These are phyloP conservation scores for Nansenia antarctica DNA, from an alignment of 2,113 vertebrate species.

Conservation along the genomic window DNA sequence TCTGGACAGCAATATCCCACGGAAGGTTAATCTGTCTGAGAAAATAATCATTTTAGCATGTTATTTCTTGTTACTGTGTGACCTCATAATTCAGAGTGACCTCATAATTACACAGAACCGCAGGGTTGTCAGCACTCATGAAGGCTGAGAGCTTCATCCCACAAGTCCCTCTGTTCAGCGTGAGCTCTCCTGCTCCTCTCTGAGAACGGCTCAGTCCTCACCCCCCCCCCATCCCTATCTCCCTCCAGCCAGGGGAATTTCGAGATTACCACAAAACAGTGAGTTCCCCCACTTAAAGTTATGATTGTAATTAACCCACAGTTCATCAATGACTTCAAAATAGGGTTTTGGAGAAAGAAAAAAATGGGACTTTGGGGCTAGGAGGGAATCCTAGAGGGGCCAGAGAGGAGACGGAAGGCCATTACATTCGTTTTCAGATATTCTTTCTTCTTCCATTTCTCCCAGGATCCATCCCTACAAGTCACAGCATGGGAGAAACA, in stretches of 20 bases:
- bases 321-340: background rate
- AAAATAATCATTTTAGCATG: slow-evolving; percentile 50
- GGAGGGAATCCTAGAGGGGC: background rate
- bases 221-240: slow-evolving; percentile 16
- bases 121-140: slow-evolving; percentile 28
- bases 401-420: background rate
- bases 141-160: slow-evolving; percentile 30
- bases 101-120: slow-evolving; percentile 11
- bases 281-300: slow-evolving; percentile 8
- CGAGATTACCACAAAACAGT: slow-evolving; percentile 3
- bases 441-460: background rate
- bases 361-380: background rate
- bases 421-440: background rate
- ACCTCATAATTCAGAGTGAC: slow-evolving; percentile 40
- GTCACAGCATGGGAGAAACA: slow-evolving; percentile 43
- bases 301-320: slow-evolving; percentile 31
- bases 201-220: slow-evolving; percentile 1
- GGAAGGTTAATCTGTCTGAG: slow-evolving; percentile 46
- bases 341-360: background rate
- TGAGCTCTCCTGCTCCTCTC: slow-evolving; percentile 6
- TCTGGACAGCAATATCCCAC: slow-evolving; percentile 29
- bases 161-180: slow-evolving; percentile 31
- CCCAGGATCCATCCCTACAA: slow-evolving; percentile 24
- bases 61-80: slow-evolving; percentile 47
- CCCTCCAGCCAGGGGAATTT: slow-evolving; percentile 11